Base-by-base conservation (phyloP, 2,888 invertebrate species). In the Therioaphis trifolii region DNA sequence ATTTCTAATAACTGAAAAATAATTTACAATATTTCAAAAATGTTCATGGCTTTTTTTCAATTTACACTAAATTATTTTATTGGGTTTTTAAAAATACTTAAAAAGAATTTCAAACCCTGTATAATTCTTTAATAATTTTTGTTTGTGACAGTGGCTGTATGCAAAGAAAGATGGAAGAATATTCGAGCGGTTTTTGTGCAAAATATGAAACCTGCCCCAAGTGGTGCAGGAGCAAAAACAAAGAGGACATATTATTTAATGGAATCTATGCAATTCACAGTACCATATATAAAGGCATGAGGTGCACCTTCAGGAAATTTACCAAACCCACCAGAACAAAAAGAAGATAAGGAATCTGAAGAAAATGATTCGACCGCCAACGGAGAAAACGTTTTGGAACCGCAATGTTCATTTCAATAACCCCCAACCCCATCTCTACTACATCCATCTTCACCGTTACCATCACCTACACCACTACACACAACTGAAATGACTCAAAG, bases 311-410 rank as follows among this genome's bases (percentile, higher is more conserved):
- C 11, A 1, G 66, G 35, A 66, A 35, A 66, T 66, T 29, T 66
- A 18, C 66, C 35, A 18, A 66, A 66, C 18, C 63, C 29, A 1
- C 63, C 29, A 63, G 63, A 29, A 29, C 63, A 63, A 7, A 63
- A 63, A 27, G 63, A 63, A 63, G 27, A 27, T 63, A 27, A 63
- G 27, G 27, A 63, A 63, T 63, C 63, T 63, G 63, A 63, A 63
- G 29, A 29, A 61, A 63, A 27, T 63, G 24, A 63, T 27, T 63
- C 7, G 27, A 61, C 7, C 15, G 15, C 61, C 29, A 27, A 61
- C n/a, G n/a, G n/a, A n/a, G n/a, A n/a, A n/a, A n/a, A n/a, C n/a
- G n/a, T n/a, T n/a, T n/a, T n/a, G n/a, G n/a, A n/a, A n/a, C n/a
- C n/a, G n/a, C n/a, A n/a, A 29, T 7, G 27, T 61, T 15, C 27